Conservation (phyloP, 2,888 invertebrate species). For the Tholera decimalis region DNA sequence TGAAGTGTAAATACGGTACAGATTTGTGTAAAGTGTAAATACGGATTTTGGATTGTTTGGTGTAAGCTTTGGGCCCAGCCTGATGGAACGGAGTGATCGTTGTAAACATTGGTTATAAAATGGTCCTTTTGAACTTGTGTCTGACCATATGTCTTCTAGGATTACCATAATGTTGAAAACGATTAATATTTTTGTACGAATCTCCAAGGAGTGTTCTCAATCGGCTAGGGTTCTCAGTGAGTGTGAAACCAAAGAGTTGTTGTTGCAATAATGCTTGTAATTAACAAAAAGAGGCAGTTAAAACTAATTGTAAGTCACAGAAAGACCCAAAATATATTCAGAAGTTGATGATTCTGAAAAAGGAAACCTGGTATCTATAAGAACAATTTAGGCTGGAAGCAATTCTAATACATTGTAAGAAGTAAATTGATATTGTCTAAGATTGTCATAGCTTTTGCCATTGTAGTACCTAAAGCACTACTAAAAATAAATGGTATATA, state of each 20-base stretch:
- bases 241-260: constrained; percentile 88
- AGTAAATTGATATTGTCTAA: constrained; percentile 44
- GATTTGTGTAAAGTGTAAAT: constrained; percentile 83
- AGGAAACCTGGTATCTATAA: constrained; percentile 1
- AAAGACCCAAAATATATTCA: constrained; percentile 39
- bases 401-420: constrained; percentile 29
- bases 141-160: neutral
- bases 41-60: constrained; percentile 71
- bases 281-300: constrained; percentile 65
- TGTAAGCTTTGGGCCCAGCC: constrained; percentile 67
- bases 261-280: constrained; percentile 73
- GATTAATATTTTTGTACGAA: constrained; percentile 22
- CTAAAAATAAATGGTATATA: constrained; percentile 20
- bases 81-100: constrained; percentile 30
- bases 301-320: constrained; percentile 46
- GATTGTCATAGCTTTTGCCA: constrained; percentile 54
- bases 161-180: neutral
- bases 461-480: constrained; percentile 34
- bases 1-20: constrained; percentile 79
- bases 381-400: constrained; percentile 14
- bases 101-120: neutral
- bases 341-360: constrained; percentile 5
- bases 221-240: constrained; percentile 62
- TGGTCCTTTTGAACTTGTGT: neutral
- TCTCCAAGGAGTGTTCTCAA: constrained; percentile 18